Conservation (phyloP, 2,113 vertebrate genomes). For the Alethe castanea region DNA sequence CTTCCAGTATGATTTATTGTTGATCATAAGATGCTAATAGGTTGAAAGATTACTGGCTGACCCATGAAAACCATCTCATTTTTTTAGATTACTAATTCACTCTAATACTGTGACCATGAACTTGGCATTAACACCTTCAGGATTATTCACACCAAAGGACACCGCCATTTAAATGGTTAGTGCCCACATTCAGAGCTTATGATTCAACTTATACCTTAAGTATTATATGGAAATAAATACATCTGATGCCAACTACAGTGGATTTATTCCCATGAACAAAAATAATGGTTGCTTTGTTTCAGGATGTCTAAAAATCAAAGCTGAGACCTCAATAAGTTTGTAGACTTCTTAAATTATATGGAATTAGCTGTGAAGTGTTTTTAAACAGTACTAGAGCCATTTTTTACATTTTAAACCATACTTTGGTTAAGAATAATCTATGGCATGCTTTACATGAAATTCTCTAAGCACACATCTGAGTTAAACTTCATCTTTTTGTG, state of each 20-base stretch:
- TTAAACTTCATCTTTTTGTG: not conserved
- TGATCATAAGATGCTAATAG: not conserved
- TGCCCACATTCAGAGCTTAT: not conserved
- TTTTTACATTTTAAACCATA: not conserved
- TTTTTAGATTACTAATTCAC: not conserved
- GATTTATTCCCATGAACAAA: not conserved
- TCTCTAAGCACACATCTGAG: not conserved
- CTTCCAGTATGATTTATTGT: not conserved
- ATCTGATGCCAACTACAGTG: not conserved
- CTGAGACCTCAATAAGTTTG: not conserved
- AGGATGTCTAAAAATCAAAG: not conserved
- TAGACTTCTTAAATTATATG: not conserved
- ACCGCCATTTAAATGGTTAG: not conserved
- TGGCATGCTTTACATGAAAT: not conserved
- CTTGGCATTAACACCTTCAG: not conserved
- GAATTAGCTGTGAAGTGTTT: not conserved
- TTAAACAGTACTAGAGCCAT: not conserved
- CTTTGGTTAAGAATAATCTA: not conserved
- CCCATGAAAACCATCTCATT: not conserved
- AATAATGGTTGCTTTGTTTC: no score
- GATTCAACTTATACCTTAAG: not conserved
- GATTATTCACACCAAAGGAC: not conserved
- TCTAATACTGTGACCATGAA: not conserved
- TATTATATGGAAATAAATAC: not conserved
- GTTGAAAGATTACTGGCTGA: not conserved